Evolutionary conservation across 1,140 invertebrate species (phyloP).

Genomic region (Asbolus verrucosus): DNA sequence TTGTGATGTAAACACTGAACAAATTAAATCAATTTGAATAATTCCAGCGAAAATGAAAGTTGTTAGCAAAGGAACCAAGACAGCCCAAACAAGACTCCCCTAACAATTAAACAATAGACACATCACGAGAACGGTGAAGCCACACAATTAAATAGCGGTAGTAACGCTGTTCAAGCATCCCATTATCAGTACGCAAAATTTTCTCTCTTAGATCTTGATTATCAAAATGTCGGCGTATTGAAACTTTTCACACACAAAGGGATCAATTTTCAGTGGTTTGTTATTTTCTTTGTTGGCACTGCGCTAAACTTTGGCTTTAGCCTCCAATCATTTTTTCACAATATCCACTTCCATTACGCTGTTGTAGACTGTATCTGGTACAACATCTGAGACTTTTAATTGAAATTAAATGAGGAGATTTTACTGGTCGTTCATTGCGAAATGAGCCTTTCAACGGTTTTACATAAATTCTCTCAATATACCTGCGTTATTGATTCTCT

Average conservation of each 20-base stretch:
- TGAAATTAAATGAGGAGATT: too few species aligned
- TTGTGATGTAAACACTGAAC: constrained; percentile 34
- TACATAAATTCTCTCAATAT: too few species aligned
- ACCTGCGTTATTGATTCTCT: too few species aligned
- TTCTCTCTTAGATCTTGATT: constrained; percentile 26
- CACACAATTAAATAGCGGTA: constrained; percentile 37
- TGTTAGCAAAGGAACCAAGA: constrained; percentile 8
- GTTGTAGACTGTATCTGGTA: constrained; percentile 30
- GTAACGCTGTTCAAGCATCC: constrained; percentile 19
- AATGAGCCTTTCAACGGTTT: too few species aligned
- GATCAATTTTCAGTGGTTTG: constrained; percentile 11
- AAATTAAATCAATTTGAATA: constrained; percentile 40
- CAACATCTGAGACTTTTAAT: constrained; percentile 7
- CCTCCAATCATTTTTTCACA: background rate
- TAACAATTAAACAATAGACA: constrained; percentile 39
- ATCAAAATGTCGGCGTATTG: constrained; percentile 16
- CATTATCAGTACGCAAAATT: constrained; percentile 32
- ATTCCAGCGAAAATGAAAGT: constrained; percentile 30
- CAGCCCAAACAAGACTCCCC: constrained; percentile 18
- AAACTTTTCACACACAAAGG: constrained; percentile 21
- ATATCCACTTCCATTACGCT: constrained; percentile 9
- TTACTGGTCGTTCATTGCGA: too few species aligned
- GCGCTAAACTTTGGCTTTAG: too few species aligned
- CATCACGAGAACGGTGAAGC: constrained; percentile 30
- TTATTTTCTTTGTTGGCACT: constrained; percentile 1